Evolutionary conservation across 2,113 vertebrate genomes (phyloP).

Genomic region (Prionailurus bengalensis): DNA sequence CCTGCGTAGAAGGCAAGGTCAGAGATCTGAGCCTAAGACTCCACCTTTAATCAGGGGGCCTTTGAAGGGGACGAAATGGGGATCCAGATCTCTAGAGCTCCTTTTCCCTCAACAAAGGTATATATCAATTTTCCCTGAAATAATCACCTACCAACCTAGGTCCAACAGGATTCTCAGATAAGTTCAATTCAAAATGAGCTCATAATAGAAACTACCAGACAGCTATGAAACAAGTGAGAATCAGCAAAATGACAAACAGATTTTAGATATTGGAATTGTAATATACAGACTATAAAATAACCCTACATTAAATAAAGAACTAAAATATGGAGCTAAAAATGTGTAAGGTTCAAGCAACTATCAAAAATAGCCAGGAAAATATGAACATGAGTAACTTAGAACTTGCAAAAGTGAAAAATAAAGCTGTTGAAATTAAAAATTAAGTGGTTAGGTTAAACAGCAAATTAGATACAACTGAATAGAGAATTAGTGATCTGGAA

Average conservation of each 20-base stretch:
- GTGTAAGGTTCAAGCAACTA: not conserved
- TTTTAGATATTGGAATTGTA: not conserved
- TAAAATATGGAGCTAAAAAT: not conserved
- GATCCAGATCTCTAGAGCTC: not conserved
- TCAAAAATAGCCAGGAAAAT: not conserved
- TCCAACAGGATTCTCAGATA: not conserved
- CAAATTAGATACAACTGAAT: not conserved
- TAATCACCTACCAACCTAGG: not conserved
- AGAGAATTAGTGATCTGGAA: slow-evolving; percentile 54
- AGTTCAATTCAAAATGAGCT: slow-evolving; percentile 36
- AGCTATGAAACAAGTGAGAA: not conserved
- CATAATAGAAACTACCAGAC: not conserved
- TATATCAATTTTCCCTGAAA: not conserved
- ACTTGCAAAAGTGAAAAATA: slow-evolving; percentile 47
- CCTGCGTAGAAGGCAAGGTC: not conserved
- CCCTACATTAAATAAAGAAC: not conserved
- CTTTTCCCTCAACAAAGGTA: not conserved
- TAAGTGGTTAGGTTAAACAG: not conserved
- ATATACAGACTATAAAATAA: not conserved
- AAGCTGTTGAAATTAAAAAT: slow-evolving; percentile 24
- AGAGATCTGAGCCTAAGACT: not conserved
- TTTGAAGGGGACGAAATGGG: not conserved
- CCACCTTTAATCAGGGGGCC: not conserved
- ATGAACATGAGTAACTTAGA: not conserved
- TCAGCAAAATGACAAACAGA: not conserved